Percentiles rank a stretch among this genome's conserved stretches.
These are phyloP conservation scores for Tapirus indicus DNA, from an alignment of 2,797 vertebrate genomes.

Conservation along the genomic window DNA sequence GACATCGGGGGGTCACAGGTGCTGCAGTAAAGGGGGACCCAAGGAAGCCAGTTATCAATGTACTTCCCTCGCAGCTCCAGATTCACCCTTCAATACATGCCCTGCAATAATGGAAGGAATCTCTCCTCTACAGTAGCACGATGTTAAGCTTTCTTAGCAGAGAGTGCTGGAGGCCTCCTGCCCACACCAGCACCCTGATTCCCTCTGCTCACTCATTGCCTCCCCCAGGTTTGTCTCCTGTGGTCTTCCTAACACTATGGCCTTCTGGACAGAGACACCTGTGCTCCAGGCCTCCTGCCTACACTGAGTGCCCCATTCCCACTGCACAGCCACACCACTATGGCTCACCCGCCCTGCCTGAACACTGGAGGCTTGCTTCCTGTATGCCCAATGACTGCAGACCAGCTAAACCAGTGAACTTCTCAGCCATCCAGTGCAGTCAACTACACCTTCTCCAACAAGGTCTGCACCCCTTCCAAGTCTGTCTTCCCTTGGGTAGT, in stretches of 20 bases:
- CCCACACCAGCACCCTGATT: background rate
- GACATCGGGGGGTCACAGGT: background rate
- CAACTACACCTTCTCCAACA: background rate
- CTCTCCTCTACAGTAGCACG: background rate
- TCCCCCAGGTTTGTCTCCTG: background rate
- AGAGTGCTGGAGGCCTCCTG: background rate
- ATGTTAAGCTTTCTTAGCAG: background rate
- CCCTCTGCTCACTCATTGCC: background rate
- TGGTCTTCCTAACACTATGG: background rate
- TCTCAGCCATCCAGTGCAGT: background rate
- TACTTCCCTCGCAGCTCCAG: background rate
- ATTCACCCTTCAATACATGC: background rate
- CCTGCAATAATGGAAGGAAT: background rate
- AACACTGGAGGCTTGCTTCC: background rate
- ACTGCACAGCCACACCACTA: background rate
- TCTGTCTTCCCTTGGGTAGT: background rate
- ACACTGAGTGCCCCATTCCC: background rate
- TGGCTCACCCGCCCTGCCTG: fast-evolving
- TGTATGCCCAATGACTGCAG: background rate
- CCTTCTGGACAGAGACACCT: background rate
- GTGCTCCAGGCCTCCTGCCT: background rate
- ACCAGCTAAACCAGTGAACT: background rate
- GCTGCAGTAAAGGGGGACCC: background rate
- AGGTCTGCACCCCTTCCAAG: background rate
- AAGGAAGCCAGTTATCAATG: background rate